Base-by-base conservation (phyloP, 1,140 invertebrate genomes). In the Drosophila athabasca region DNA sequence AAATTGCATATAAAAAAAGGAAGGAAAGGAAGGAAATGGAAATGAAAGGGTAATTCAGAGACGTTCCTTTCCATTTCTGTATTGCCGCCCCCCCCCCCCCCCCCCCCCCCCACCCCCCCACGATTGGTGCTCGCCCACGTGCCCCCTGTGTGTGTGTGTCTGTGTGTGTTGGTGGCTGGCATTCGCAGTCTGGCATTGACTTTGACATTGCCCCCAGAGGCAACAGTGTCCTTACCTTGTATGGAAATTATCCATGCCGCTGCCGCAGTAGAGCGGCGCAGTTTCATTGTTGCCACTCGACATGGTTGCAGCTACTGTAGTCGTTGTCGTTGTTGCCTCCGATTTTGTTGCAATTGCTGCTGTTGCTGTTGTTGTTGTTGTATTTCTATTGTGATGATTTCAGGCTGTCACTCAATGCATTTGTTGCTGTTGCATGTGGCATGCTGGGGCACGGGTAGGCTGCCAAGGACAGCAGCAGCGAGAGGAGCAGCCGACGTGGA, bases 241-340 rank as follows among this genome's bases (percentile, higher is more conserved):
- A 70, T 88, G 83, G 53, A 88, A 88, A 88, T 88, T 88, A 73
- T 88, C 83, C 83, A 88, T 89, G 83, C 83, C 83, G 39, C 79
- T 89, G 79, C 83, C 83, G 72, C 83, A 88, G 49, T 88, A 88
- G 31, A 79, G 79, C 79, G 83, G 83, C 79, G 64, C 70, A 57
- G 83, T 88, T 65, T 83, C 83, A 76, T 88, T 88, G 65, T 70
- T 88, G 71, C 83, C 72, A 67, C 70, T 64, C 46, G 83, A 60
- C 82, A 87, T 87, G 78, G 79, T 79, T 72, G 45, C 35, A 41
- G 35, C 15, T 44, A 22, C 43, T 51, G 41, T 53, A 59, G 31
- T 26, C 29, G 24, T 5, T 5, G 24, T 31, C 8, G 29, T 31
- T 31, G 29, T 35, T 3, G 8, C 3, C 35, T 39, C 11, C 13